Evolutionary conservation across 2,113 vertebrate species (phyloP).

Genomic region (Corythornis vintsioides): DNA sequence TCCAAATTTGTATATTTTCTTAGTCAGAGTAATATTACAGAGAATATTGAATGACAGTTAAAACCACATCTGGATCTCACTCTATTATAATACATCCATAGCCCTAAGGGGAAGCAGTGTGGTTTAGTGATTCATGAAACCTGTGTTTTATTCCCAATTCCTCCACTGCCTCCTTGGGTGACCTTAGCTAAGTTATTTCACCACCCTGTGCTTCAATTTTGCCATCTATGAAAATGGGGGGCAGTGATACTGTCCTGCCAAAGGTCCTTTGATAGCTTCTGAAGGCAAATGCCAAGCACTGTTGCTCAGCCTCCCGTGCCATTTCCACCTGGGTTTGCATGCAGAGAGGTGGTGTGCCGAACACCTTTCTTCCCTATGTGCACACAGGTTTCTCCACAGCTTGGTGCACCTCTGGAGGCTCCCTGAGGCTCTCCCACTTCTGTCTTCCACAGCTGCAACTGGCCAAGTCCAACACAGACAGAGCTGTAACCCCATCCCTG

Average conservation of each 20-base stretch:
- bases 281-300: not conserved
- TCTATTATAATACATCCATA: conserved; percentile 53
- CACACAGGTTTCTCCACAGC: not conserved
- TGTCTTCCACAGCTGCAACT: not conserved
- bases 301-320: not conserved
- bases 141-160: conserved; percentile 58
- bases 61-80: conserved; percentile 68
- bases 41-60: conserved; percentile 46
- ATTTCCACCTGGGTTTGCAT: not conserved
- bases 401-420: not conserved
- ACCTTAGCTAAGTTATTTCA: conserved; percentile 30
- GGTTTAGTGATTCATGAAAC: conserved; percentile 66
- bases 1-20: conserved; percentile 63
- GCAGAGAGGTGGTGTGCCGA: not conserved
- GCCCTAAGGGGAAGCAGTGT: conserved; percentile 55
- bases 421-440: not conserved
- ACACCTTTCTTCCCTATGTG: not conserved
- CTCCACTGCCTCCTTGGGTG: conserved; percentile 42
- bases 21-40: conserved; percentile 56
- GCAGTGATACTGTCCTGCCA: not conserved
- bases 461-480: not conserved
- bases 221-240: not conserved
- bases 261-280: not conserved
- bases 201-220: not conserved
- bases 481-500: not conserved